Percentiles rank a stretch among this genome's conserved stretches.
Conservation (phyloP, 2,113 vertebrate genomes). For the Hipposideros armiger region DNA sequence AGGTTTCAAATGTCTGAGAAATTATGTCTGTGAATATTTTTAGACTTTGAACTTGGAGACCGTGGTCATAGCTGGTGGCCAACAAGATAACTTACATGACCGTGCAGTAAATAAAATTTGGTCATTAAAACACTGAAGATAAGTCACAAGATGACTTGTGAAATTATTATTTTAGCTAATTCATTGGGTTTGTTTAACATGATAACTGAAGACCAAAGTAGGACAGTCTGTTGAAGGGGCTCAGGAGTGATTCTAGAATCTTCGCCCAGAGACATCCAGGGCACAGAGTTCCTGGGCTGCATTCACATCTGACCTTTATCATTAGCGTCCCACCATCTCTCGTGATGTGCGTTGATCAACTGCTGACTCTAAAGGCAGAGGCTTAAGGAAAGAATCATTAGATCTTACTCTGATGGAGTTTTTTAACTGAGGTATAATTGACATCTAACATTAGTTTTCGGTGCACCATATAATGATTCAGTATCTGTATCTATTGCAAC, state of each 20-base stretch:
- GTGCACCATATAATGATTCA: background rate
- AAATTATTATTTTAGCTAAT: background rate
- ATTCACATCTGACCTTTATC: background rate
- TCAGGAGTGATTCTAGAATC: background rate
- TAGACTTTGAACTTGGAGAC: background rate
- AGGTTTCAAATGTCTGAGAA: background rate
- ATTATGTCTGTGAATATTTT: background rate
- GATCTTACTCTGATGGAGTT: background rate
- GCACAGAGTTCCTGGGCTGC: background rate
- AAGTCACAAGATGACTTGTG: background rate
- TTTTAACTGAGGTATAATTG: background rate
- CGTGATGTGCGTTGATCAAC: background rate
- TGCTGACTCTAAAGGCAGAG: background rate
- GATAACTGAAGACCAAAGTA: background rate
- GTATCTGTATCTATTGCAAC: background rate
- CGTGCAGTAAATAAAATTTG: background rate
- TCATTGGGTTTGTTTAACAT: background rate
- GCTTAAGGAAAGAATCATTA: background rate
- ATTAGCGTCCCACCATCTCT: background rate
- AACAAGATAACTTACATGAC: background rate
- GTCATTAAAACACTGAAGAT: background rate
- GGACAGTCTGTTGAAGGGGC: background rate
- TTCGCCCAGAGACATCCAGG: rapidly evolving
- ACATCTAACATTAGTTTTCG: background rate
- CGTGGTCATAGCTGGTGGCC: background rate